Conservation (phyloP, 2,888 invertebrate genomes). For the Hofmannophila pseudospretella region DNA sequence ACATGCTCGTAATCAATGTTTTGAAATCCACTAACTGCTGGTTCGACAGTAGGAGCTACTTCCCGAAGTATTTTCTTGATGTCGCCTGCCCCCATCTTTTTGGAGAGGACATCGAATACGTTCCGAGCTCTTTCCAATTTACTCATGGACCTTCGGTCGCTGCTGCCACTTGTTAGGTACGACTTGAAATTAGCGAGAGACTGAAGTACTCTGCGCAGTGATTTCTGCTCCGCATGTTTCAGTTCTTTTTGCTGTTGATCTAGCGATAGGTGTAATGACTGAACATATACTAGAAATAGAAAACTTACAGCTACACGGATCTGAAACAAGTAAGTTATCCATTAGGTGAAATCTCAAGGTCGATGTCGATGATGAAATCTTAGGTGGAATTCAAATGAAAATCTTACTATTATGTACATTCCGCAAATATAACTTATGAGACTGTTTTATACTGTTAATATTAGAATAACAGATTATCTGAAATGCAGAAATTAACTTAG, state of each 20-base stretch:
- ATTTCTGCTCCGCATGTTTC: neutral
- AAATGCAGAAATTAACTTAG: too few species aligned
- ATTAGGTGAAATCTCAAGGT: too few species aligned
- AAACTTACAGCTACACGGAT: neutral
- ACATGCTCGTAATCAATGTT: constrained; percentile 5
- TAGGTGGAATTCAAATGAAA: too few species aligned
- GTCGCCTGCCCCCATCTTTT: neutral
- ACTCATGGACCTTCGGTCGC: neutral
- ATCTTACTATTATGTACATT: too few species aligned
- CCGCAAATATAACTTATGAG: too few species aligned
- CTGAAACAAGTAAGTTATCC: neutral
- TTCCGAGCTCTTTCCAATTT: neutral
- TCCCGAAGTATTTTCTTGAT: neutral
- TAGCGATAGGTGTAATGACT: neutral
- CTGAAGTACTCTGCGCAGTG: constrained; percentile 5
- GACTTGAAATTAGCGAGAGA: constrained; percentile 3
- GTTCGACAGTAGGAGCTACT: neutral
- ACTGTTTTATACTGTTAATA: too few species aligned
- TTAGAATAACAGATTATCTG: too few species aligned
- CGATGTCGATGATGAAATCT: too few species aligned
- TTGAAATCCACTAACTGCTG: neutral
- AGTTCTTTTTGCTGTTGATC: neutral
- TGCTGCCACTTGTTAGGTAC: constrained; percentile 2
- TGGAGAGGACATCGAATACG: too few species aligned
- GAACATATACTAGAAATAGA: neutral